A percentile compares a stretch with the other conserved stretches of the same genome.
These are phyloP conservation scores for Beris morrisii DNA, from an alignment of 2,888 invertebrate genomes.

Conservation along the genomic window DNA sequence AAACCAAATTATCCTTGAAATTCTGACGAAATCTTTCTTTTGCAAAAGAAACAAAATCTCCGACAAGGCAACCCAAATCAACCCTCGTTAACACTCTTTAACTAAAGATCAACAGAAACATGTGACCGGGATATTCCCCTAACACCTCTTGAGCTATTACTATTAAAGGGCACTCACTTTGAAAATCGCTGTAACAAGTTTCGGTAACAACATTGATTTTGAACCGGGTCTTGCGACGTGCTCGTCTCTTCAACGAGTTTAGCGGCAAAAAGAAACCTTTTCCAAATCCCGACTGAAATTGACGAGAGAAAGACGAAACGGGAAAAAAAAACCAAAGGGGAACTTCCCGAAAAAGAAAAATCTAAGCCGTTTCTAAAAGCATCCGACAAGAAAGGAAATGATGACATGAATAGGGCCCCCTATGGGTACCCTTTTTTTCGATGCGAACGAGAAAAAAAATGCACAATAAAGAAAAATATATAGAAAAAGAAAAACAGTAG, in stretches of 20 bases:
- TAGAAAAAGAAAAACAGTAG: not conserved
- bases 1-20: conserved; percentile 28
- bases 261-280: too few species aligned
- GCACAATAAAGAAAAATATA: conserved; percentile 2
- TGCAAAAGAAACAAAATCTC: conserved; percentile 19
- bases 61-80: conserved; percentile 25
- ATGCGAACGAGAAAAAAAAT: not conserved
- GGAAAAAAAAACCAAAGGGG: not conserved
- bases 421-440: not conserved
- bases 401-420: conserved; percentile 5
- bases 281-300: not conserved
- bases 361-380: conserved; percentile 10
- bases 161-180: conserved; percentile 22
- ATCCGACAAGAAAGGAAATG: conserved; percentile 17
- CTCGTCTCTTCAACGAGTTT: not conserved
- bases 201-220: conserved; percentile 26
- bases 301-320: not conserved
- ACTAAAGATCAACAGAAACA: conserved; percentile 21
- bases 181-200: conserved; percentile 29
- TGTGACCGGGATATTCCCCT: conserved; percentile 18
- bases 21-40: not conserved
- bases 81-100: conserved; percentile 31
- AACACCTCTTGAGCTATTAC: conserved; percentile 24
- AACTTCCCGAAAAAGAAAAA: not conserved
- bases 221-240: conserved; percentile 1